These are phyloP conservation scores for Trissolcus brochymenae DNA, from an alignment of 2,888 invertebrate species.

Conservation along the genomic window DNA sequence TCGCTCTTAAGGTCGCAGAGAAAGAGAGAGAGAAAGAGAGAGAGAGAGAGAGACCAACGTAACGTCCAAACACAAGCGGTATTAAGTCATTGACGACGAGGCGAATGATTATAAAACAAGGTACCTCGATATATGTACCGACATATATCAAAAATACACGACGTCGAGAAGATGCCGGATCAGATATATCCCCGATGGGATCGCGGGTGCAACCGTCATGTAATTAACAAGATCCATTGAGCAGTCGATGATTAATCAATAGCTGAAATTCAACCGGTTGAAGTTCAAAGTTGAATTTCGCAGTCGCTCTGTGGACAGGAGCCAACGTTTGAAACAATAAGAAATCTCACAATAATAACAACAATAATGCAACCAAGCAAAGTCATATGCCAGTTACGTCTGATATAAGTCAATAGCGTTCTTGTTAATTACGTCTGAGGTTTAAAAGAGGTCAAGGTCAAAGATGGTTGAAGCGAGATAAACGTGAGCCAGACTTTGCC, in stretches of 20 bases:
- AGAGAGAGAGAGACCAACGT: constrained; percentile 19
- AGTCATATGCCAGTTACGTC: not conserved
- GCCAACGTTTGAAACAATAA: no score
- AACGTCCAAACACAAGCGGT: constrained; percentile 44
- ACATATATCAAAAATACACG: constrained; percentile 48
- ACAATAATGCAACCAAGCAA: no score
- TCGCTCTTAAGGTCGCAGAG: constrained; percentile 23
- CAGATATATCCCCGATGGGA: constrained; percentile 10
- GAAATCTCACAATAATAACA: no score
- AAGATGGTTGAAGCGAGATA: constrained; percentile 11
- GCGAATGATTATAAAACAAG: constrained; percentile 25
- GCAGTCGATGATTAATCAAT: not conserved
- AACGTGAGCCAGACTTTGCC: constrained; percentile 30
- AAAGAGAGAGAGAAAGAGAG: not conserved
- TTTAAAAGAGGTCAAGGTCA: constrained; percentile 2
- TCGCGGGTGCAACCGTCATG: not conserved
- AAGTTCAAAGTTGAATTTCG: not conserved
- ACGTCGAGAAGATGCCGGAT: constrained; percentile 30
- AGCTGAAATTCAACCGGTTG: no score
- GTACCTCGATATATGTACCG: constrained; percentile 40
- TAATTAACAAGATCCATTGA: constrained; percentile 20
- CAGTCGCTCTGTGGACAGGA: no score
- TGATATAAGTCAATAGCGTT: not conserved
- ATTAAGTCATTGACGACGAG: constrained; percentile 38
- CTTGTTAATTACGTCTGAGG: constrained; percentile 21